phyloP scores from a whole-genome alignment of 2,888 invertebrate species.

The Synergus japonicus region DNA sequence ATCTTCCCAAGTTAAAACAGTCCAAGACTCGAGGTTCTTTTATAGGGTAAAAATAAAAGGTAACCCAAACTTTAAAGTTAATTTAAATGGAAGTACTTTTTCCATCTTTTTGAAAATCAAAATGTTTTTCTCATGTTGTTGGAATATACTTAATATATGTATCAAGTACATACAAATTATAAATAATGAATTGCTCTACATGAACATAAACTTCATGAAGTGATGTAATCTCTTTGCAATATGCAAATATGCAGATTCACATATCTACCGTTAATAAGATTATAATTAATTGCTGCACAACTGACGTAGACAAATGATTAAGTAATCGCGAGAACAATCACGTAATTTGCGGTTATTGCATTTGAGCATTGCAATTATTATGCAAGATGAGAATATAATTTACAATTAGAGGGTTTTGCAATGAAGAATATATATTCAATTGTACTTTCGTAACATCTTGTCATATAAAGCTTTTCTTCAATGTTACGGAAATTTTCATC shows the following conservation, averaged over 20 bases:
- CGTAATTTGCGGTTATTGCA: neutral
- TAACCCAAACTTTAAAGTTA: too few relatives aligned
- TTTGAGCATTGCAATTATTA: neutral
- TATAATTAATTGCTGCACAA: constrained; percentile 13
- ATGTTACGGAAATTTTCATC: too few relatives aligned
- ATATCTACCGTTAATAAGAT: neutral
- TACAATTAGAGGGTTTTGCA: neutral
- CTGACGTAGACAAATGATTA: neutral
- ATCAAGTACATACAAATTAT: too few relatives aligned
- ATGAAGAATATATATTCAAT: neutral
- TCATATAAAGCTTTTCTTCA: too few relatives aligned
- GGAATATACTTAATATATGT: too few relatives aligned
- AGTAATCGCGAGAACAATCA: neutral
- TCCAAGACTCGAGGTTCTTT: neutral
- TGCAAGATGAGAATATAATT: neutral
- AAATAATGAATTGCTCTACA: too few relatives aligned
- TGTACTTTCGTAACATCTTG: neutral
- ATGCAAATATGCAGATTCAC: constrained; percentile 16
- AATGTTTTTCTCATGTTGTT: too few relatives aligned
- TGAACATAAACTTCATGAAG: neutral
- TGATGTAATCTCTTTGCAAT: neutral
- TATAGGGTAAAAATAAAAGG: too few relatives aligned
- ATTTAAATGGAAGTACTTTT: too few relatives aligned
- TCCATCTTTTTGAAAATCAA: too few relatives aligned
- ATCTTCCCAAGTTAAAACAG: neutral